These are phyloP conservation scores for Sebastes trivittatus DNA, from an alignment of 2,797 vertebrate species.

Conservation along the genomic window DNA sequence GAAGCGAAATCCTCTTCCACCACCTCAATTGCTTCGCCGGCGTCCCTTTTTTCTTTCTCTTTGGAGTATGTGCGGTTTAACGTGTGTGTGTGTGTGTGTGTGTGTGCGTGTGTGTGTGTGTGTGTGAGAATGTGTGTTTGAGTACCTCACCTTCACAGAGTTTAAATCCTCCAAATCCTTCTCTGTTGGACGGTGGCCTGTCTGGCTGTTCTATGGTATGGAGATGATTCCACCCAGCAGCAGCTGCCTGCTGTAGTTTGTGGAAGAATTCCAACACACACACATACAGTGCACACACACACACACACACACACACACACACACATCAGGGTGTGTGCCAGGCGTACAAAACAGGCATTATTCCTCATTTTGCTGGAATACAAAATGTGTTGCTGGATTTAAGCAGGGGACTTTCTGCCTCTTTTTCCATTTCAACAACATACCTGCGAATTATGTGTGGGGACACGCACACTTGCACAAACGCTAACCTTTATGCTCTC, in stretches of 20 bases:
- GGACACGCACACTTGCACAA: not conserved
- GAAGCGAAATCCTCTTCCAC: slow-evolving; percentile 60
- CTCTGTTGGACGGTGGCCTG: slow-evolving; percentile 62
- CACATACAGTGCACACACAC: not conserved
- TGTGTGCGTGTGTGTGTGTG: slow-evolving; percentile 40
- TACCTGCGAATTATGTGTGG: slow-evolving; percentile 4
- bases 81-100: slow-evolving; percentile 32
- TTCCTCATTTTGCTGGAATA: slow-evolving; percentile 22
- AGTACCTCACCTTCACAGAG: slow-evolving; percentile 63
- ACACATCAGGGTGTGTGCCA: slow-evolving; percentile 24
- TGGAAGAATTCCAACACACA: slow-evolving; percentile 51
- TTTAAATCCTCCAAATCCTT: slow-evolving; percentile 75
- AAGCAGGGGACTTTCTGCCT: not conserved
- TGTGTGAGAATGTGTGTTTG: slow-evolving; percentile 30
- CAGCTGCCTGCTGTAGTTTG: slow-evolving; percentile 56
- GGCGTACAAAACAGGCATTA: slow-evolving; percentile 34
- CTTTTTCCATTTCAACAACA: not conserved
- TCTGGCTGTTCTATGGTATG: slow-evolving; percentile 55
- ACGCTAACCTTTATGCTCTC: slow-evolving; percentile 51
- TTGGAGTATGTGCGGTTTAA: slow-evolving; percentile 41
- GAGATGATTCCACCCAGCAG: slow-evolving; percentile 61
- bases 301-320: not conserved
- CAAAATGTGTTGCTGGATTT: slow-evolving; percentile 17
- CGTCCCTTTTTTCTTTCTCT: slow-evolving; percentile 52
- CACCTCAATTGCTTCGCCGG: slow-evolving; percentile 43